Percentiles rank a stretch among this genome's conserved stretches.
phyloP scores from a whole-genome alignment of 2,888 invertebrate species.

The Drosophila peninsularis region DNA sequence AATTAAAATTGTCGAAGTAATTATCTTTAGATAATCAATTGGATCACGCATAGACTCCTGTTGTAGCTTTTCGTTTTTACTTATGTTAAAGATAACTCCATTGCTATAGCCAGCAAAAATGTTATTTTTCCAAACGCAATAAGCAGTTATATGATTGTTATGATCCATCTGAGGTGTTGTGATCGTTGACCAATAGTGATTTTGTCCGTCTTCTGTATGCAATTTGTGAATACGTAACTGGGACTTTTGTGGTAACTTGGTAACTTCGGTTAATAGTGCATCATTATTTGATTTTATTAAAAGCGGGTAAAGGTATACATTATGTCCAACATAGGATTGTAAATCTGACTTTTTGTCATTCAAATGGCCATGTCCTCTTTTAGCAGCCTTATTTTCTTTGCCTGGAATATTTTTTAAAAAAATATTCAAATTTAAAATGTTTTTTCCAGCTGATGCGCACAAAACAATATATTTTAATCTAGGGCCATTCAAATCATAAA shows the following conservation, averaged over 20 bases:
- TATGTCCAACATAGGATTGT: slow-evolving; percentile 69
- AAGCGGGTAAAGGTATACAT: slow-evolving; percentile 71
- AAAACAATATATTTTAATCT: slow-evolving; percentile 82
- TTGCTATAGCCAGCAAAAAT: slow-evolving; percentile 78
- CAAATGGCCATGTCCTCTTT: slow-evolving; percentile 22
- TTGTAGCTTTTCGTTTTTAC: slow-evolving; percentile 39
- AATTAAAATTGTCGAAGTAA: slow-evolving; percentile 71
- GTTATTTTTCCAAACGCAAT: slow-evolving; percentile 39
- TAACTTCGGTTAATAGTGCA: slow-evolving; percentile 77
- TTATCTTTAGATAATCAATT: slow-evolving; percentile 74
- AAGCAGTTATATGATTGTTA: slow-evolving; percentile 68
- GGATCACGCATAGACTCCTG: slow-evolving; percentile 34
- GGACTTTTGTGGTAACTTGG: too few relatives aligned
- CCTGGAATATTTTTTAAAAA: slow-evolving; percentile 60
- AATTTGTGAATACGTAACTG: slow-evolving; percentile 81
- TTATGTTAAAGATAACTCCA: slow-evolving; percentile 77
- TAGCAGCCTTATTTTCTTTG: slow-evolving; percentile 32
- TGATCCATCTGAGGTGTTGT: slow-evolving; percentile 48
- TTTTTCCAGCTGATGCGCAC: slow-evolving; percentile 76
- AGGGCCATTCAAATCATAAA: slow-evolving; percentile 74
- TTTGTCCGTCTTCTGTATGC: slow-evolving; percentile 30
- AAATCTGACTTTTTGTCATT: not conserved
- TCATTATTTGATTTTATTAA: slow-evolving; percentile 54
- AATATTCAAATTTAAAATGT: slow-evolving; percentile 80
- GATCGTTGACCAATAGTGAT: slow-evolving; percentile 72